Evolutionary conservation across 2,888 invertebrate genomes (phyloP).

Genomic region (Polydrusus tereticollis): DNA sequence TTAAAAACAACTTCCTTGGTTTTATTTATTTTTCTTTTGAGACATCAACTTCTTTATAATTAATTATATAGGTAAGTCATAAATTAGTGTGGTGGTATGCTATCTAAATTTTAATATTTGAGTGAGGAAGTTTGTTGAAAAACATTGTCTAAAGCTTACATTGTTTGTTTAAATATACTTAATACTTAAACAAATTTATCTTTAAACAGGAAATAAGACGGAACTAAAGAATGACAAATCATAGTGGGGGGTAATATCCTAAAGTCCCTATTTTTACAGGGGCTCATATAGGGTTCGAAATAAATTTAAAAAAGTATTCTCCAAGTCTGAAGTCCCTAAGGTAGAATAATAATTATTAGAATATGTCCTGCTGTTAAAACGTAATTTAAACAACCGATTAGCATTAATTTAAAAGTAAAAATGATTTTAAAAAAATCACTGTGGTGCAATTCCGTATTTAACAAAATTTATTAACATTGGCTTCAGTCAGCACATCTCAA

Average conservation of each 20-base stretch:
- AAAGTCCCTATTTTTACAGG: background rate
- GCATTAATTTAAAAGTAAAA: background rate
- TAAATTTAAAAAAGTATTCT: background rate
- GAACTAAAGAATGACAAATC: conserved; percentile 27
- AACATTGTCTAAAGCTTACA: conserved; percentile 23
- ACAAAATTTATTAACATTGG: conserved; percentile 26
- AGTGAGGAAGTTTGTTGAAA: conserved; percentile 21
- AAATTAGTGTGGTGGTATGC: background rate
- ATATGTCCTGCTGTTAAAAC: background rate
- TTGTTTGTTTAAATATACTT: conserved; percentile 19
- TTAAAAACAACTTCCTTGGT: too few species aligned
- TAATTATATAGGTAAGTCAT: too few species aligned
- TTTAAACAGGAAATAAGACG: conserved; percentile 17
- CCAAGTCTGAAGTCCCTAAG: background rate
- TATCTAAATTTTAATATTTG: conserved; percentile 11
- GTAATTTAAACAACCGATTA: background rate
- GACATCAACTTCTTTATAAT: too few species aligned
- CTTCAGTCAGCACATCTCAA: conserved; percentile 32
- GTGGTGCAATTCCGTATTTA: background rate
- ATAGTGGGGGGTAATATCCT: background rate
- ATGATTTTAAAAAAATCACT: background rate
- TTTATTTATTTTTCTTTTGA: too few species aligned
- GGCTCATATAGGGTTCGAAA: background rate
- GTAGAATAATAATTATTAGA: too few species aligned
- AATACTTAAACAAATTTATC: conserved; percentile 26